Evolutionary conservation across 1,140 invertebrate species (phyloP).

Genomic region (Goniozus legneri): DNA sequence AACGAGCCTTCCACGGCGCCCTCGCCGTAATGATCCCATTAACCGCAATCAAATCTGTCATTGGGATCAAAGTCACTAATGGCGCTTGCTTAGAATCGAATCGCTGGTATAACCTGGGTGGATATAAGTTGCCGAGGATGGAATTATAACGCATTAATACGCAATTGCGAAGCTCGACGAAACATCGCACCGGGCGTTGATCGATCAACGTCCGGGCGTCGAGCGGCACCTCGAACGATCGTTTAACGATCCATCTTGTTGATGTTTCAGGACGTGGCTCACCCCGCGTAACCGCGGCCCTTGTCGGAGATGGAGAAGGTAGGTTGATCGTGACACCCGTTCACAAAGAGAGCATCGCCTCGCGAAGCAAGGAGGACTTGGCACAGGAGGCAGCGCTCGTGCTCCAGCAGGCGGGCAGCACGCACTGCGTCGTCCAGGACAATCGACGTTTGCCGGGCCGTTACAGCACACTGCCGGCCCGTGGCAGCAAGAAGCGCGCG

Average conservation of each 20-base stretch:
- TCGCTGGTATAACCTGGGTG: too few species aligned
- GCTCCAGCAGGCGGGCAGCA: slow-evolving; percentile 62
- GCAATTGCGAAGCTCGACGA: too few species aligned
- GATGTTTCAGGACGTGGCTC: slow-evolving; percentile 48
- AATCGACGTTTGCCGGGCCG: slow-evolving; percentile 56
- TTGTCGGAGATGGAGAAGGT: slow-evolving; percentile 50
- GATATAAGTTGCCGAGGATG: too few species aligned
- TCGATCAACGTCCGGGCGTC: too few species aligned
- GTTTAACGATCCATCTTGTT: neutral
- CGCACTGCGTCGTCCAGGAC: slow-evolving; percentile 58
- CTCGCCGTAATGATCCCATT: slow-evolving; percentile 12
- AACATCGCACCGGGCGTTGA: too few species aligned
- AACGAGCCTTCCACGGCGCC: neutral
- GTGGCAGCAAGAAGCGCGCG: slow-evolving; percentile 51
- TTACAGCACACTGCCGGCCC: slow-evolving; percentile 63
- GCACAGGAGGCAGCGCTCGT: slow-evolving; percentile 69
- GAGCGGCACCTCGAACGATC: neutral
- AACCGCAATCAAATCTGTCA: slow-evolving; percentile 9
- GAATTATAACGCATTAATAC: too few species aligned
- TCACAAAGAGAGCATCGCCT: slow-evolving; percentile 63
- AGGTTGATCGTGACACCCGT: slow-evolving; percentile 56
- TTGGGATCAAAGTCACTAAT: too few species aligned
- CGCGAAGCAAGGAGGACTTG: slow-evolving; percentile 63
- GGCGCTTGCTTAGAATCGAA: slow-evolving; percentile 1
- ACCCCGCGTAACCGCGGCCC: slow-evolving; percentile 44